A percentile compares a stretch with the other conserved stretches of the same genome.
Conservation (phyloP, 2,888 invertebrate genomes). For the Choreutis nemorana region DNA sequence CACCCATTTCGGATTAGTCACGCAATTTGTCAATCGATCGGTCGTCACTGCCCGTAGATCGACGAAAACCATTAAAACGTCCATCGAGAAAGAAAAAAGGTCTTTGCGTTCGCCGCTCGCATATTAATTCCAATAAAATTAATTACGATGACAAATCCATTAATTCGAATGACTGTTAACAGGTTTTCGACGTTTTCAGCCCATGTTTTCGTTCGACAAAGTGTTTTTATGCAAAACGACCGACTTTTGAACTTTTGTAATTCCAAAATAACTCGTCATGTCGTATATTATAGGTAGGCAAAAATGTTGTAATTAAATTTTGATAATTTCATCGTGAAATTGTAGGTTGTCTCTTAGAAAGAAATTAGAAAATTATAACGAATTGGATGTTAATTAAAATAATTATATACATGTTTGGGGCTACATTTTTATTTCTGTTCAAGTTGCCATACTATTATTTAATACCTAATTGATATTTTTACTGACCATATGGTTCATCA, state of each 20-base stretch:
- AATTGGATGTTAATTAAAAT: constrained; percentile 7
- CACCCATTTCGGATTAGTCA: constrained; percentile 64
- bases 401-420: constrained; percentile 6
- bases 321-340: no score
- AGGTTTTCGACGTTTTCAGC: constrained; percentile 26
- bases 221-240: constrained; percentile 10
- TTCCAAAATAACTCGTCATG: constrained; percentile 7
- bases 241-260: constrained; percentile 16
- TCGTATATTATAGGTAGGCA: no score
- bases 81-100: constrained; percentile 44
- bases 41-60: constrained; percentile 50
- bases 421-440: constrained; percentile 5
- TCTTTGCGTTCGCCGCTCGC: constrained; percentile 57
- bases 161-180: constrained; percentile 53
- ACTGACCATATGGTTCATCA: no score
- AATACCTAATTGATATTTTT: no score
- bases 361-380: no score
- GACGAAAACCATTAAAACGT: constrained; percentile 54
- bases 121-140: constrained; percentile 63
- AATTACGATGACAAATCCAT: constrained; percentile 66
- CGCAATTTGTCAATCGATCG: constrained; percentile 65
- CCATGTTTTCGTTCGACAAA: no score
- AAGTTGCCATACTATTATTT: no score
- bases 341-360: no score
- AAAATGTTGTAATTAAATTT: no score